A percentile compares a stretch with the other conserved stretches of the same genome.
phyloP scores from a whole-genome alignment of 2,797 vertebrate species.

The Phaenicophaeus curvirostris region DNA sequence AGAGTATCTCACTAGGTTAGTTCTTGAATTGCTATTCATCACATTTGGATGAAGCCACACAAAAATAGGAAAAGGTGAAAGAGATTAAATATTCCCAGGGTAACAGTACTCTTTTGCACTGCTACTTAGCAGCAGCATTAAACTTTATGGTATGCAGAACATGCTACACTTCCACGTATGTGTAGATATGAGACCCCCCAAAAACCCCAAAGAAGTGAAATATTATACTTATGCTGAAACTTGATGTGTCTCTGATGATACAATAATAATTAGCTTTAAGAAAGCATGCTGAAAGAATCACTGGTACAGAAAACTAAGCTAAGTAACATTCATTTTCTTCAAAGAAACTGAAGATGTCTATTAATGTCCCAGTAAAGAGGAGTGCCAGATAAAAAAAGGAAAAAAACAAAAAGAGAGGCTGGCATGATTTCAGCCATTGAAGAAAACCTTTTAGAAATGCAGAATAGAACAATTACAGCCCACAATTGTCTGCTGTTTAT shows the following conservation, averaged over 20 bases:
- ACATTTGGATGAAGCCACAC: constrained; percentile 7
- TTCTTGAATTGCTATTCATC: background rate
- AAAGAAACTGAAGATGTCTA: background rate
- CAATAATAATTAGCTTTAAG: background rate
- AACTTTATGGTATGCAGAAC: background rate
- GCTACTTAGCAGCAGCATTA: background rate
- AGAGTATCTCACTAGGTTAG: background rate
- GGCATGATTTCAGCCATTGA: background rate
- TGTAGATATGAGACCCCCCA: background rate
- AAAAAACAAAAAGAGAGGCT: background rate
- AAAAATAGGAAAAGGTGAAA: constrained; percentile 20
- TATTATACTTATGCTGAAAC: background rate
- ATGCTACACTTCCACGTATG: background rate
- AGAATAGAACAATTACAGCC: background rate
- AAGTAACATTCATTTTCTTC: background rate
- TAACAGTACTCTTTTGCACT: background rate
- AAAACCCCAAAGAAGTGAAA: background rate
- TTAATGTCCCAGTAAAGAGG: background rate
- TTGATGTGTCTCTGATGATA: background rate
- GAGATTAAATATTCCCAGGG: background rate
- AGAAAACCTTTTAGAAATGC: background rate
- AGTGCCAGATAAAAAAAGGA: background rate
- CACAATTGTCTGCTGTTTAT: background rate
- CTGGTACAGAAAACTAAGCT: background rate
- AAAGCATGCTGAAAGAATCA: background rate